Evolutionary conservation across 92 coral and sea anemone species (phyloP).

Genomic region (Galaxea fascicularis): DNA sequence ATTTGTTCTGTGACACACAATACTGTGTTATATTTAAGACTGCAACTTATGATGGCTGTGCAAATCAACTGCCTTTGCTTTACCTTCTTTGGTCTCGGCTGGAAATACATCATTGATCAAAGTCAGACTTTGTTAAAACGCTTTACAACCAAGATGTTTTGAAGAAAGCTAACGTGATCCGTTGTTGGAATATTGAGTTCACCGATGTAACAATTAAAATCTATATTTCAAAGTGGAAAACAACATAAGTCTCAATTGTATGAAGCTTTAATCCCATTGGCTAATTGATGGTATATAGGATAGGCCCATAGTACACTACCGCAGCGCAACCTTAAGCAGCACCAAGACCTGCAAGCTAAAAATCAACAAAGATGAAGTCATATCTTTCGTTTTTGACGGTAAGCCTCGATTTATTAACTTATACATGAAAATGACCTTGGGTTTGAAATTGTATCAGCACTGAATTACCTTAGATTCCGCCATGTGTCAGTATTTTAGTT

Average conservation of each 20-base stretch:
- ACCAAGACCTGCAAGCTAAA: not conserved
- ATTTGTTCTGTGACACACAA: too few species aligned
- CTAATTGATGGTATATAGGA: not conserved
- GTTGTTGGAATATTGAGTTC: not conserved
- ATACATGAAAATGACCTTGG: too few species aligned
- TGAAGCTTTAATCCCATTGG: not conserved
- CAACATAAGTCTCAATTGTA: not conserved
- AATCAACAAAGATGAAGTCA: not conserved
- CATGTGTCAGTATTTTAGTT: too few species aligned
- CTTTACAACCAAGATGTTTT: not conserved
- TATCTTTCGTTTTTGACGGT: not conserved
- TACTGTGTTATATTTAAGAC: too few species aligned
- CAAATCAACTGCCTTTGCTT: too few species aligned
- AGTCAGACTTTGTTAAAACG: not conserved
- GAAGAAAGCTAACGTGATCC: not conserved
- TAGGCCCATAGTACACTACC: not conserved
- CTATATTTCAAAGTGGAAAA: constrained; percentile 4
- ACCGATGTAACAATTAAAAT: not conserved
- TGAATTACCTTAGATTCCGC: too few species aligned
- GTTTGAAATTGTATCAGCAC: too few species aligned
- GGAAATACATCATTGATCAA: too few species aligned
- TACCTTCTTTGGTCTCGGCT: not conserved
- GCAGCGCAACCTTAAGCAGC: not conserved
- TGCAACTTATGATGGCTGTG: too few species aligned
- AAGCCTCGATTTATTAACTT: not conserved